These are phyloP conservation scores for Haplotaxodon microlepis DNA, from an alignment of 2,113 vertebrate genomes.

Conservation along the genomic window DNA sequence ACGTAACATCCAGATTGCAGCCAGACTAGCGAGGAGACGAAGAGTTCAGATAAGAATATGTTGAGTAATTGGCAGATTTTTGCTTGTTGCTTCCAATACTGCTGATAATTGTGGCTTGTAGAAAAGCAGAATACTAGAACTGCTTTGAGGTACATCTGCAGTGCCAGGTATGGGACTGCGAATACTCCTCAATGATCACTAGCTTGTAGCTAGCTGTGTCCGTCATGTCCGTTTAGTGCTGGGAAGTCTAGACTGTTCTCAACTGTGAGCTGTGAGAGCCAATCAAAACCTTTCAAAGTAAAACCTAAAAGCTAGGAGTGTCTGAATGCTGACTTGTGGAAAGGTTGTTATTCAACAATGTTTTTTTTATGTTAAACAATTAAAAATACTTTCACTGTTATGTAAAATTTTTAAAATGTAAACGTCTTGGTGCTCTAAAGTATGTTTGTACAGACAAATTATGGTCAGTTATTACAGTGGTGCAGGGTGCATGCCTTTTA, in stretches of 20 bases:
- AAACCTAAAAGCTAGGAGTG: neutral
- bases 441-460: neutral
- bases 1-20: conserved; percentile 22
- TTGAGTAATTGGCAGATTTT: conserved; percentile 3
- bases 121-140: neutral
- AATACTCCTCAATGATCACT: neutral
- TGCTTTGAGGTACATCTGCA: neutral
- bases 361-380: neutral
- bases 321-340: neutral
- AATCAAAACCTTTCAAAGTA: neutral
- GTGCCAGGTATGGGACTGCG: neutral
- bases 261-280: neutral
- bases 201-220: neutral
- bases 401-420: rapidly evolving
- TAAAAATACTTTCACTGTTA: neutral
- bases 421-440: neutral
- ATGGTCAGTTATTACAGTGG: neutral
- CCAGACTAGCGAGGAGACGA: conserved; percentile 4
- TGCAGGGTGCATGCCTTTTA: neutral
- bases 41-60: conserved; percentile 37
- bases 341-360: neutral
- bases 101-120: neutral
- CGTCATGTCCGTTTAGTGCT: neutral
- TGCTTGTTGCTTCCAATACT: neutral
- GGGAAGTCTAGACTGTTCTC: neutral